phyloP scores from a whole-genome alignment of 2,797 vertebrate genomes.

The Craterocephalus amniculus region DNA sequence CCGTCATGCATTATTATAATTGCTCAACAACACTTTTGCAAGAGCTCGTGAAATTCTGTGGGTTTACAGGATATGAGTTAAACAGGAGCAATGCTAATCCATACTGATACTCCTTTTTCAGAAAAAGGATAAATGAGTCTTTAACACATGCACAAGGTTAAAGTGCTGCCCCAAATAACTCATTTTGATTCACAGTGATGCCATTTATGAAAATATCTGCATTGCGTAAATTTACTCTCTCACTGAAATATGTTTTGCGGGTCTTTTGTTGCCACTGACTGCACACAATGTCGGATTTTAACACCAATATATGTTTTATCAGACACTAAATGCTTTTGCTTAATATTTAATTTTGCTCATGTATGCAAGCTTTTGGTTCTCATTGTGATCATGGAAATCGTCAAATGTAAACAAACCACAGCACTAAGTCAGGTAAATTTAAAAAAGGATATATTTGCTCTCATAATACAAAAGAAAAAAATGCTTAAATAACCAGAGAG shows the following conservation, averaged over 20 bases:
- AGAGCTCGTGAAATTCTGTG: constrained; percentile 10
- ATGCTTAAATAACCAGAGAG: not conserved
- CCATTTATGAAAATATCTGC: not conserved
- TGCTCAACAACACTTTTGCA: constrained; percentile 26
- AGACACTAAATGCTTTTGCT: not conserved
- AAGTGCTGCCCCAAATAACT: not conserved
- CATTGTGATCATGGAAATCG: not conserved
- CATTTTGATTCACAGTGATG: not conserved
- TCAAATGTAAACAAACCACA: not conserved
- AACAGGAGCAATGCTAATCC: not conserved
- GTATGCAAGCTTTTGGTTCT: not conserved
- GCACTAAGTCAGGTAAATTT: not conserved
- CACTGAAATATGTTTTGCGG: not conserved
- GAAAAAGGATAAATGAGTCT: not conserved
- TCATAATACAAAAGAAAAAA: constrained; percentile 3
- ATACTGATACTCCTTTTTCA: too few relatives aligned
- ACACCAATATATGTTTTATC: not conserved
- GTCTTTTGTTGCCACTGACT: constrained; percentile 2
- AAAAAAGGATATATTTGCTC: not conserved
- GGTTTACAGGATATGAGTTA: constrained; percentile 5
- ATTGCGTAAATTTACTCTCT: not conserved
- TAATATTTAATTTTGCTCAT: not conserved
- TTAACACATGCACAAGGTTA: constrained; percentile 1
- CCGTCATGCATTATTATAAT: constrained; percentile 28
- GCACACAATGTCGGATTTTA: constrained; percentile 9